Evolutionary conservation across 2,888 invertebrate genomes (phyloP).

Genomic region (Cylindroiulus punctatus): DNA sequence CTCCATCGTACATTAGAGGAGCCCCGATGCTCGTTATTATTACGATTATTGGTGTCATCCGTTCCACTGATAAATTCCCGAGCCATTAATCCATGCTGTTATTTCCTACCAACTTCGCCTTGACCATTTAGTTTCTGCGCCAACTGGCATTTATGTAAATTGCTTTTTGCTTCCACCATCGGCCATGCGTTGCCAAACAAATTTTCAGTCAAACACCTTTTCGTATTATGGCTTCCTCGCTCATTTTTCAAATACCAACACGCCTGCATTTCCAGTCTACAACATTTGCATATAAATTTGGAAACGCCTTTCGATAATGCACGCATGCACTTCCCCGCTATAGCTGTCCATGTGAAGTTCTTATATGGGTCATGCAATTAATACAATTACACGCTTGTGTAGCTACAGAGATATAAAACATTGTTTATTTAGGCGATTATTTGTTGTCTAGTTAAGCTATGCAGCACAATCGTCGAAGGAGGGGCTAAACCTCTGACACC

Average conservation of each 20-base stretch:
- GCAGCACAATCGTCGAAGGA: background rate
- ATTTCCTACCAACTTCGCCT: slow-evolving; percentile 5
- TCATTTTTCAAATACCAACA: slow-evolving; percentile 18
- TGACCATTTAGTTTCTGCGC: slow-evolving; percentile 18
- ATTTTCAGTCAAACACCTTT: slow-evolving; percentile 11
- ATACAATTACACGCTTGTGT: slow-evolving; percentile 18
- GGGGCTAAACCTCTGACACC: too few relatives aligned
- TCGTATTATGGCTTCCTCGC: slow-evolving; percentile 18
- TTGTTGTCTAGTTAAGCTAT: slow-evolving; percentile 6
- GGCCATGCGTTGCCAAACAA: slow-evolving; percentile 18
- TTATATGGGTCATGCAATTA: background rate
- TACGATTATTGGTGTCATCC: slow-evolving; percentile 18
- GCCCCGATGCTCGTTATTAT: slow-evolving; percentile 8
- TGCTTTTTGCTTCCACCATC: slow-evolving; percentile 18
- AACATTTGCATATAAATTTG: background rate
- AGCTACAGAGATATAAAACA: background rate
- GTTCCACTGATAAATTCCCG: slow-evolving; percentile 10
- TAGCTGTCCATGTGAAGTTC: background rate
- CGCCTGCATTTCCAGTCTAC: background rate
- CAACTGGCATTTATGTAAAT: slow-evolving; percentile 18
- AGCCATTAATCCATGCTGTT: slow-evolving; percentile 5
- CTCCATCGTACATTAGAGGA: background rate
- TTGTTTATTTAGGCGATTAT: slow-evolving; percentile 1
- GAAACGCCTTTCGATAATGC: background rate
- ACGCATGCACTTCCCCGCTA: background rate